phyloP scores from a whole-genome alignment of 64 coral and sea anemone genomes.

The Cladopsammia gracilis region DNA sequence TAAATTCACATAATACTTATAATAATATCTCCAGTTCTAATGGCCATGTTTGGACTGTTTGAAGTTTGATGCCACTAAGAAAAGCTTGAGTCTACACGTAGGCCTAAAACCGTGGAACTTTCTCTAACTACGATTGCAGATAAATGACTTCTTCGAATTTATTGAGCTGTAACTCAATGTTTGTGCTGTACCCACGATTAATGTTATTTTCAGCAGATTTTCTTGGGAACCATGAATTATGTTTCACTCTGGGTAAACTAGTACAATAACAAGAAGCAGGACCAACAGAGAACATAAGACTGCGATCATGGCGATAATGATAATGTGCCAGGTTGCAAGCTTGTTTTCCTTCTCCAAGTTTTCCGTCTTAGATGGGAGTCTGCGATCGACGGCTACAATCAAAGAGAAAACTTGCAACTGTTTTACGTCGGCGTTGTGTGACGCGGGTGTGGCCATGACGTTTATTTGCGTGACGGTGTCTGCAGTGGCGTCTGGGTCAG shows the following conservation, averaged over 20 bases:
- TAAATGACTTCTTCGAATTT: too few relatives aligned
- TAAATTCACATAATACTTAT: too few relatives aligned
- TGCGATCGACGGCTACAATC: background rate
- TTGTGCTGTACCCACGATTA: too few relatives aligned
- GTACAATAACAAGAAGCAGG: background rate
- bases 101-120: too few relatives aligned
- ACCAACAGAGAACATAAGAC: background rate
- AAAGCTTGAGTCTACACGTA: too few relatives aligned
- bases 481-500: background rate
- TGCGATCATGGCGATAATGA: background rate
- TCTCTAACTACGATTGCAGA: too few relatives aligned
- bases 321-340: background rate
- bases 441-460: slow-evolving; percentile 11
- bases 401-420: slow-evolving; percentile 7
- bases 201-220: too few relatives aligned
- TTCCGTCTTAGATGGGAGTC: background rate
- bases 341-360: background rate
- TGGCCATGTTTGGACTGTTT: too few relatives aligned
- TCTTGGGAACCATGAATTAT: too few relatives aligned
- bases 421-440: background rate
- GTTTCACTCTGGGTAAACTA: background rate
- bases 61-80: too few relatives aligned
- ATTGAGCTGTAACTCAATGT: too few relatives aligned
- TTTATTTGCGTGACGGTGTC: slow-evolving; percentile 25
- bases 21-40: too few relatives aligned